Base-by-base conservation (phyloP, 1,140 invertebrate species). In the Laodelphax striatellus region DNA sequence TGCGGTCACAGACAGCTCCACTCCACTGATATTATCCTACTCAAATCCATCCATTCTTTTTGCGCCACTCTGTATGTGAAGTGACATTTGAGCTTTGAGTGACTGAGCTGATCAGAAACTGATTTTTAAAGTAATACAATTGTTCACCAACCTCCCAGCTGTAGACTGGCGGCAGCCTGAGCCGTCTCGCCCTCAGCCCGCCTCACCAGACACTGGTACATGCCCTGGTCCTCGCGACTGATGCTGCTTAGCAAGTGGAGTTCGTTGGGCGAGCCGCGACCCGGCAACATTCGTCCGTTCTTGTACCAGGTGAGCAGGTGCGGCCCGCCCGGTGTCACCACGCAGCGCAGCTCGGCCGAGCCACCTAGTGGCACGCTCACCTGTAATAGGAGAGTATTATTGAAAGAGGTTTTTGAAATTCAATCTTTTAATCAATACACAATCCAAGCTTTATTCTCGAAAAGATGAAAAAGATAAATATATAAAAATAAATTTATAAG, bases 121-220 rank as follows among this genome's bases (percentile, higher is more conserved):
- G n/a, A n/a, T n/a, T n/a, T n/a, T n/a, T n/a, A n/a, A n/a, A n/a
- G n/a, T n/a, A 4, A 28, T 11, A 38, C 3, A 5, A 38, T 38
- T 3, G 11, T 9, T 2, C 34, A 38, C 34, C 34, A 11, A 92
- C 89, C 88, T 70, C 88, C 89, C 38, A 92, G 73, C 67, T 85
- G 80, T 22, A 93, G 76, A 73, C 91, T 87, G 0, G 86, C 85
- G 0, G 87, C 80, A 11, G 85, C 88, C 71, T n/a, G n/a, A n/a
- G n/a, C n/a, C n/a, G n/a, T 87, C 65, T 90, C 87, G 9, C 84
- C 81, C 64, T 89, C 85, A 19, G 84, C 80, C 58, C 84, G 72
- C 57, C 81, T 77, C 0, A 88, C 87, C 62, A 92, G 79, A 70
- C 88, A 91, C 68, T 90, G 87, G 72, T 92, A 92, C 86, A 92